phyloP scores from a whole-genome alignment of 2,113 vertebrate genomes.

The Thryonomys swinderianus region DNA sequence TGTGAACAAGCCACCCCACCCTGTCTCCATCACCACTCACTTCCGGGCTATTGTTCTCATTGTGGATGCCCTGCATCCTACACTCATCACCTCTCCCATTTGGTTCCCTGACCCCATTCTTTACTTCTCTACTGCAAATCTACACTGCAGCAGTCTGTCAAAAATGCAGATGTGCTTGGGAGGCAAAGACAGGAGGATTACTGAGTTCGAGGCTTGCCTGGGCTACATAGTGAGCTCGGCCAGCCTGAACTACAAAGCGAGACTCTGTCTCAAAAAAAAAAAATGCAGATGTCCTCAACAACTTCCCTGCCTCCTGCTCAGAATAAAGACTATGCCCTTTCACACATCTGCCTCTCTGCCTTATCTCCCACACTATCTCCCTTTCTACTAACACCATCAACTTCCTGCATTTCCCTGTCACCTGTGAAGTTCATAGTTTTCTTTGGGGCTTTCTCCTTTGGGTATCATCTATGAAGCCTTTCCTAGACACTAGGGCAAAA shows the following conservation, averaged over 20 bases:
- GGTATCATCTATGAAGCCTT: not conserved
- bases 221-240: too few species aligned
- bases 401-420: slow-evolving; percentile 12
- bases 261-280: too few species aligned
- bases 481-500: not conserved
- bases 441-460: not conserved
- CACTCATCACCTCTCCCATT: not conserved
- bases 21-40: not conserved
- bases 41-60: not conserved
- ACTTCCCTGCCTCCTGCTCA: not conserved
- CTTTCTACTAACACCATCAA: slow-evolving; percentile 13
- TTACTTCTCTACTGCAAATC: not conserved
- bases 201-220: too few species aligned
- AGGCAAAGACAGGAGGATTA: too few species aligned
- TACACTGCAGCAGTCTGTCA: not conserved
- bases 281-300: not conserved
- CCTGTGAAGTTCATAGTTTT: not conserved
- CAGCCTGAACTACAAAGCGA: too few species aligned
- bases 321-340: not conserved
- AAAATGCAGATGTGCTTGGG: slow-evolving; percentile 19
- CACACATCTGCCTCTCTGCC: not conserved
- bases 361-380: slow-evolving; percentile 18
- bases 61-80: not conserved
- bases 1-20: not conserved
- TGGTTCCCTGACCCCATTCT: not conserved